A percentile compares a stretch with the other conserved stretches of the same genome.
Evolutionary conservation across 2,113 vertebrate genomes (phyloP).

Genomic region (Hiodon tergisus): DNA sequence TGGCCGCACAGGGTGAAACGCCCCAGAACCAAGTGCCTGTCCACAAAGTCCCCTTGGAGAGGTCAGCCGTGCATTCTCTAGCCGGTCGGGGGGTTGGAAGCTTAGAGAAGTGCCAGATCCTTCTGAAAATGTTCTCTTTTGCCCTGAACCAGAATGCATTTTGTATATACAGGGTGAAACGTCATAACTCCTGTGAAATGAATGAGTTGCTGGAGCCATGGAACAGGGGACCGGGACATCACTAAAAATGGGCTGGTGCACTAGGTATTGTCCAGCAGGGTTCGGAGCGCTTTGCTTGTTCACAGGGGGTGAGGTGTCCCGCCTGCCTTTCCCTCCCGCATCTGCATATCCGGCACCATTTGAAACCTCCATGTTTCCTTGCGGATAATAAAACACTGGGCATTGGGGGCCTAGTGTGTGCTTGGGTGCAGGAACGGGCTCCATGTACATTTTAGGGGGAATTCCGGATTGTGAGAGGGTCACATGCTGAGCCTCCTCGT

Average conservation of each 20-base stretch:
- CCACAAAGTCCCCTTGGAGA: constrained; percentile 36
- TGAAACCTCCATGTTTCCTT: constrained; percentile 57
- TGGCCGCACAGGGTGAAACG: constrained; percentile 47
- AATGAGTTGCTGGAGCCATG: constrained; percentile 43
- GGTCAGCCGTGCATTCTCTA: constrained; percentile 28
- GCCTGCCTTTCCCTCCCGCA: constrained; percentile 32
- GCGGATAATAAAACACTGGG: constrained; percentile 58
- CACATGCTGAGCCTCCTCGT: constrained; percentile 49
- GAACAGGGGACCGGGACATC: constrained; percentile 41
- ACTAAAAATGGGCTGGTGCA: constrained; percentile 32
- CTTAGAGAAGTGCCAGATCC: constrained; percentile 33
- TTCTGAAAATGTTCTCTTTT: constrained; percentile 30
- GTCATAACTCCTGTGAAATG: constrained; percentile 42
- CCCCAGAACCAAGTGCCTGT: constrained; percentile 29
- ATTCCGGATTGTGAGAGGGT: constrained; percentile 44
- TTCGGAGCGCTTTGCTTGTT: constrained; percentile 43
- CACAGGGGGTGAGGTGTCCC: constrained; percentile 44
- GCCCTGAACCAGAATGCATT: constrained; percentile 31
- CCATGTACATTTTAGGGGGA: constrained; percentile 50
- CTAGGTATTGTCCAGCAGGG: constrained; percentile 49
- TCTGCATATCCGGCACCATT: constrained; percentile 45
- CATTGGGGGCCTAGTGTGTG: constrained; percentile 60
- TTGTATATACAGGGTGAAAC: constrained; percentile 47
- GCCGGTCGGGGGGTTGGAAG: constrained; percentile 33
- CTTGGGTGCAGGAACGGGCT: constrained; percentile 46